phyloP scores from a whole-genome alignment of 2,113 vertebrate species.

The Rhinoderma darwinii region DNA sequence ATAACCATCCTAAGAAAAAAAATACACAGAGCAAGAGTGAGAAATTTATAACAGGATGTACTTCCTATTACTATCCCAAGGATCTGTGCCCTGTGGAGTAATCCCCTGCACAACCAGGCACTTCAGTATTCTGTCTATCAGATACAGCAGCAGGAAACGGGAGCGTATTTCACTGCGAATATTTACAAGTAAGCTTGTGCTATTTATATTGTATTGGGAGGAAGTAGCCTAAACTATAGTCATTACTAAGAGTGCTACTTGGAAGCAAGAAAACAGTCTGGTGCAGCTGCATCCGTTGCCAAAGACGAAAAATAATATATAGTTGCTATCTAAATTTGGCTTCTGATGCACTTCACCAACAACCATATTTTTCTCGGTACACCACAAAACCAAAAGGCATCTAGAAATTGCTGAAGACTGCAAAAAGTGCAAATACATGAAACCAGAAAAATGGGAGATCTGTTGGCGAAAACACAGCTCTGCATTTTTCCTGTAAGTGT shows the following conservation, averaged over 20 bases:
- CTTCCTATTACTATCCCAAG: slow-evolving; percentile 29
- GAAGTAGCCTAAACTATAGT: slow-evolving; percentile 53
- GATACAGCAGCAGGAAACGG: slow-evolving; percentile 29
- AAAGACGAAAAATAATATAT: slow-evolving; percentile 30
- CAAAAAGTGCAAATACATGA: background rate
- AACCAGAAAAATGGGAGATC: background rate
- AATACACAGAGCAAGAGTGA: background rate
- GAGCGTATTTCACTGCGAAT: slow-evolving; percentile 1
- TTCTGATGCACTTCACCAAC: background rate
- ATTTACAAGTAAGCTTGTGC: background rate
- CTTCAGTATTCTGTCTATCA: background rate
- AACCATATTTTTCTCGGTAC: background rate
- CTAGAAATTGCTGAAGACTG: background rate
- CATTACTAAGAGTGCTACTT: slow-evolving; percentile 7
- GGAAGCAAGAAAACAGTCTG: slow-evolving; percentile 44
- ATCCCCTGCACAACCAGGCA: background rate
- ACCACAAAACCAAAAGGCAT: slow-evolving; percentile 21
- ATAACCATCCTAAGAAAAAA: background rate
- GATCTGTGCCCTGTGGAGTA: slow-evolving; percentile 32
- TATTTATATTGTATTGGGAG: slow-evolving; percentile 54
- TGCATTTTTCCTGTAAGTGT: slow-evolving; percentile 41
- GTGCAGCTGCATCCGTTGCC: slow-evolving; percentile 48
- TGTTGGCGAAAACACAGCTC: background rate
- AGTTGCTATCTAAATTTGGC: background rate
- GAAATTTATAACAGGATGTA: slow-evolving; percentile 48